Evolutionary conservation across 2,888 invertebrate species (phyloP).

Genomic region (Hedya salicella): DNA sequence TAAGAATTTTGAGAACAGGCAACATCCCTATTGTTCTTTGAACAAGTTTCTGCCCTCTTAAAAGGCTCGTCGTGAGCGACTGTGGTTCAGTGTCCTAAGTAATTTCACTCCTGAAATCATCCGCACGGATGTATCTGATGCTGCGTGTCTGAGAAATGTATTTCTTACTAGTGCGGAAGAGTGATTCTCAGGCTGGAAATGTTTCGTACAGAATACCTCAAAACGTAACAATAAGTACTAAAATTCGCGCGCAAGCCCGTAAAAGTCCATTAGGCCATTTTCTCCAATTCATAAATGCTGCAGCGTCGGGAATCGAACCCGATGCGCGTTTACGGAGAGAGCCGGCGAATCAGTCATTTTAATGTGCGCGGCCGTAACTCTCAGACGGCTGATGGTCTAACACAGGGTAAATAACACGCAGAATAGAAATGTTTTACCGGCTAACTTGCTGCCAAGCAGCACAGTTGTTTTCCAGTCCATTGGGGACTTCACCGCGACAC

Average conservation of each 20-base stretch:
- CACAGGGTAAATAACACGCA: conserved; percentile 4
- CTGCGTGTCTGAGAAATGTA: no score
- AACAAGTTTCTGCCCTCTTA: no score
- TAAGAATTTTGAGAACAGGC: no score
- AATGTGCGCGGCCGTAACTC: conserved; percentile 18
- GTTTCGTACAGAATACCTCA: background rate
- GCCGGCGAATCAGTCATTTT: conserved; percentile 21
- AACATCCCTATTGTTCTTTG: no score
- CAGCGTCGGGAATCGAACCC: conserved; percentile 9
- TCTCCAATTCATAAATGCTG: conserved; percentile 15
- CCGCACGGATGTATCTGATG: no score
- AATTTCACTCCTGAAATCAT: no score
- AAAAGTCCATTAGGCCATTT: conserved; percentile 12
- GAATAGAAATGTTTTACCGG: background rate
- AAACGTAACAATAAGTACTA: background rate
- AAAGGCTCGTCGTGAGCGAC: no score
- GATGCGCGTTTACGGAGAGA: conserved; percentile 14
- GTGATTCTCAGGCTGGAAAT: background rate
- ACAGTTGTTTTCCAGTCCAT: no score
- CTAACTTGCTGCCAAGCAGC: no score
- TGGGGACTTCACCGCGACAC: no score
- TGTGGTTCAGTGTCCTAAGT: no score
- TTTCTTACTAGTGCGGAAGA: no score
- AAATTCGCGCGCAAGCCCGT: background rate
- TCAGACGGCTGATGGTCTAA: background rate